These are phyloP conservation scores for Pteria penguin DNA, from an alignment of 2,888 invertebrate species.

Conservation along the genomic window DNA sequence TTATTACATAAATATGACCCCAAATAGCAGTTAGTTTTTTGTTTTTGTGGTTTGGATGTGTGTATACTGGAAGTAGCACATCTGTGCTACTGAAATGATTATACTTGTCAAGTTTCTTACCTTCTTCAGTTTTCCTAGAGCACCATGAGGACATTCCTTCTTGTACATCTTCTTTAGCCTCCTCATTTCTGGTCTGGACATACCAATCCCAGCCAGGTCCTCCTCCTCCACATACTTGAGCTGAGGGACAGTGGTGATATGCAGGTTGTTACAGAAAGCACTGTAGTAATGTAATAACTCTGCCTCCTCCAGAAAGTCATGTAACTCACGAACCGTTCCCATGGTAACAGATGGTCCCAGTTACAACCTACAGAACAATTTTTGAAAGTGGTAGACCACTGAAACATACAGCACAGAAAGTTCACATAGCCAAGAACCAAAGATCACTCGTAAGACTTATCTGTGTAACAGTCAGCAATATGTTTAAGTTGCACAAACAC, in stretches of 20 bases:
- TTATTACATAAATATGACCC: too few species aligned
- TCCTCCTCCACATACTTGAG: conserved; percentile 96
- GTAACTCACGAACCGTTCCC: conserved; percentile 71
- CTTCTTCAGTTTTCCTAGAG: conserved; percentile 94
- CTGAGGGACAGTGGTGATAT: conserved; percentile 82
- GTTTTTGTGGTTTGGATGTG: neutral
- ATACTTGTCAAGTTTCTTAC: conserved; percentile 69
- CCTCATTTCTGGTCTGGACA: conserved; percentile 96
- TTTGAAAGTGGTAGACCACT: too few species aligned
- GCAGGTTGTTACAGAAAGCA: conserved; percentile 89
- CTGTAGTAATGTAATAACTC: conserved; percentile 95
- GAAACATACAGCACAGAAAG: too few species aligned
- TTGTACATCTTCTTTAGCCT: conserved; percentile 95
- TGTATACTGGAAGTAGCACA: neutral
- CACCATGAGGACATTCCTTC: conserved; percentile 95
- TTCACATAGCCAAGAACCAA: too few species aligned
- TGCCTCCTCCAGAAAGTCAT: conserved; percentile 95
- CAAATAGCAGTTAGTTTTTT: too few species aligned
- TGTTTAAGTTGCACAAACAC: too few species aligned
- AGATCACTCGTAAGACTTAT: too few species aligned
- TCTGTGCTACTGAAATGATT: neutral
- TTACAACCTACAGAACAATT: too few species aligned
- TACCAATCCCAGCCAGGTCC: conserved; percentile 93
- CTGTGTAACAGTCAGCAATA: too few species aligned
- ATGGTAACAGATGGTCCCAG: conserved; percentile 45